These are phyloP conservation scores for Hiodon tergisus DNA, from an alignment of 2,113 vertebrate genomes.

Conservation along the genomic window DNA sequence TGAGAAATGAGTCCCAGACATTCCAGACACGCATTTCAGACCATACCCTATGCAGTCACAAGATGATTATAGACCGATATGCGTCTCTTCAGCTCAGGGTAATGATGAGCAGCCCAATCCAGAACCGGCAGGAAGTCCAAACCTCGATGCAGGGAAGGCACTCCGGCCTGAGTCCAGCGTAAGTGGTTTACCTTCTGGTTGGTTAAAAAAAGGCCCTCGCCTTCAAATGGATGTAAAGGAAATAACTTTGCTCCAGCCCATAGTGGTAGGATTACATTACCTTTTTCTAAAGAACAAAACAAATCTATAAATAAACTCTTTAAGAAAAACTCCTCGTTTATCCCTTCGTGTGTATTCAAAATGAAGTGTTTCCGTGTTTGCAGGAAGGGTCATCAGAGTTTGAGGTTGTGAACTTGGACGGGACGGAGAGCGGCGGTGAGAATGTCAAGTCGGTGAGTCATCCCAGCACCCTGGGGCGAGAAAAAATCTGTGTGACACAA, in stretches of 20 bases:
- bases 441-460: constrained; percentile 65
- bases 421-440: constrained; percentile 48
- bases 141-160: constrained; percentile 50
- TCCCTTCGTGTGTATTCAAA: not conserved
- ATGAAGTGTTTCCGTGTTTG: constrained; percentile 9
- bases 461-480: not conserved
- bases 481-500: too few species aligned
- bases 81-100: constrained; percentile 33
- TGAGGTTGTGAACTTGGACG: constrained; percentile 69
- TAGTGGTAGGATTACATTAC: not conserved
- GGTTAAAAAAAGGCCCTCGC: not conserved
- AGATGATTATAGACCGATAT: not conserved
- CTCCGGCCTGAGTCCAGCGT: constrained; percentile 53
- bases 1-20: too few species aligned
- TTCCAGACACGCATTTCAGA: not conserved
- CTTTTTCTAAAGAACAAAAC: too few species aligned
- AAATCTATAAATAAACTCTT: not conserved
- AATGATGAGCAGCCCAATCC: constrained; percentile 44
- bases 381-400: constrained; percentile 84
- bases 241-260: not conserved
- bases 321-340: not conserved
- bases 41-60: not conserved
- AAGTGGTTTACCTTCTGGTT: constrained; percentile 26
- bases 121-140: constrained; percentile 49
- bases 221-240: not conserved